A percentile compares a stretch with the other conserved stretches of the same genome.
Evolutionary conservation across 2,888 invertebrate genomes (phyloP).

Genomic region (Cataglyphis altisquamis): DNA sequence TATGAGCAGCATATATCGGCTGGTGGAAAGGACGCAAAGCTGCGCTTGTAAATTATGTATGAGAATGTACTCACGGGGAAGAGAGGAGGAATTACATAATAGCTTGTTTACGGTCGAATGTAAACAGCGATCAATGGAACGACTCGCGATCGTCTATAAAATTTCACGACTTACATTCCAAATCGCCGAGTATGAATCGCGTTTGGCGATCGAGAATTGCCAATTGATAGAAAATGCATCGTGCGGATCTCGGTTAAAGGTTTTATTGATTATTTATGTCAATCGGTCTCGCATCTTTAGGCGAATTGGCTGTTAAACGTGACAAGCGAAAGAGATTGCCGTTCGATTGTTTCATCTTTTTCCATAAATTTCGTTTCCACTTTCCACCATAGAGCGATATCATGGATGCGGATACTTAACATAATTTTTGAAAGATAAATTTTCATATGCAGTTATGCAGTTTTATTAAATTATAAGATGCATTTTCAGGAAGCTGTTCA

Average conservation of each 20-base stretch:
- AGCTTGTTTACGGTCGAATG: constrained; percentile 81
- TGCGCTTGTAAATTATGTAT: constrained; percentile 78
- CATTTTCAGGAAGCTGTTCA: not conserved
- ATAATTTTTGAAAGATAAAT: constrained; percentile 16
- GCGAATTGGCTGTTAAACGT: constrained; percentile 22
- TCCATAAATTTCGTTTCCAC: constrained; percentile 3
- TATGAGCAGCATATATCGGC: not conserved
- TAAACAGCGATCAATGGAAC: constrained; percentile 81
- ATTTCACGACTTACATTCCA: constrained; percentile 29
- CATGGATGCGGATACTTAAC: not conserved
- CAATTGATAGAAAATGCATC: constrained; percentile 55
- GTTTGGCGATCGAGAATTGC: constrained; percentile 54
- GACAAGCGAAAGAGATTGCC: constrained; percentile 57
- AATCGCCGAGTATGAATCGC: not conserved
- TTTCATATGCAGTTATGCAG: not conserved
- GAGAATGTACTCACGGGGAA: constrained; percentile 74
- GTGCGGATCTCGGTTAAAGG: constrained; percentile 58
- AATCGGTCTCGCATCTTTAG: constrained; percentile 51
- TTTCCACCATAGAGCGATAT: constrained; percentile 1
- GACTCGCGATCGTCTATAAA: constrained; percentile 61
- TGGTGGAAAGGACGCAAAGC: constrained; percentile 54
- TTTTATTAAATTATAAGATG: not conserved
- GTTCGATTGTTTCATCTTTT: constrained; percentile 25
- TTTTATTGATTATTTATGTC: constrained; percentile 77
- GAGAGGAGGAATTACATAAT: constrained; percentile 78